phyloP scores from a whole-genome alignment of 1,140 invertebrate genomes.

The Pseudobourletiella spinata region DNA sequence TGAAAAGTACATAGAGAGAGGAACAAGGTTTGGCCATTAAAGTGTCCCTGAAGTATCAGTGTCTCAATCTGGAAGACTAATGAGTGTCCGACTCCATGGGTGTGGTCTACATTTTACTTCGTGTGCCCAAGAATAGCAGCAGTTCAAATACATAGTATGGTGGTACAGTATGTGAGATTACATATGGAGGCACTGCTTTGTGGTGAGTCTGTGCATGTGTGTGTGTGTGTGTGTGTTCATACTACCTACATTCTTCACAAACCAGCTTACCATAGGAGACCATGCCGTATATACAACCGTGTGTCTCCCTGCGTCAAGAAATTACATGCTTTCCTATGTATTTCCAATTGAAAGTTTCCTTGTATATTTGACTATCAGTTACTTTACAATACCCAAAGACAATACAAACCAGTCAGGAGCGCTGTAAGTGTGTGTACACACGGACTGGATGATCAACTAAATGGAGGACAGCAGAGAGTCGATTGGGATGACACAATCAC shows the following conservation, averaged over 20 bases:
- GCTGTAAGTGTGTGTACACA: not conserved
- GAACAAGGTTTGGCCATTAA: slow-evolving; percentile 36
- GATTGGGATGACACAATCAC: not conserved
- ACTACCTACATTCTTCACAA: too few relatives aligned
- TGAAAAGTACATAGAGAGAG: slow-evolving; percentile 27
- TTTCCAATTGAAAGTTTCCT: not conserved
- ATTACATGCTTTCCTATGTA: not conserved
- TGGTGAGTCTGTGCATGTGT: too few relatives aligned
- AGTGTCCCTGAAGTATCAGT: slow-evolving; percentile 37
- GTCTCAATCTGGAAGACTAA: slow-evolving; percentile 37
- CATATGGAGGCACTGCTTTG: too few relatives aligned
- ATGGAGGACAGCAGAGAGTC: too few relatives aligned
- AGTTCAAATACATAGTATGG: not conserved
- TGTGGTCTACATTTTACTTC: slow-evolving; percentile 31
- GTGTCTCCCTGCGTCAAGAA: not conserved
- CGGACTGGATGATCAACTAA: too few relatives aligned
- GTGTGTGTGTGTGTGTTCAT: too few relatives aligned
- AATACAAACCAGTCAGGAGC: not conserved
- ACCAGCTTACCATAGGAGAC: too few relatives aligned
- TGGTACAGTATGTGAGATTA: too few relatives aligned
- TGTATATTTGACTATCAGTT: not conserved
- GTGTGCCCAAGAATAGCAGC: slow-evolving; percentile 17
- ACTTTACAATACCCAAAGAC: not conserved
- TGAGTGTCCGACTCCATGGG: slow-evolving; percentile 36
- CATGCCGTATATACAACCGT: too few relatives aligned